Evolutionary conservation across 2,797 vertebrate species (phyloP).

Genomic region (Acestrorhynchus altus): DNA sequence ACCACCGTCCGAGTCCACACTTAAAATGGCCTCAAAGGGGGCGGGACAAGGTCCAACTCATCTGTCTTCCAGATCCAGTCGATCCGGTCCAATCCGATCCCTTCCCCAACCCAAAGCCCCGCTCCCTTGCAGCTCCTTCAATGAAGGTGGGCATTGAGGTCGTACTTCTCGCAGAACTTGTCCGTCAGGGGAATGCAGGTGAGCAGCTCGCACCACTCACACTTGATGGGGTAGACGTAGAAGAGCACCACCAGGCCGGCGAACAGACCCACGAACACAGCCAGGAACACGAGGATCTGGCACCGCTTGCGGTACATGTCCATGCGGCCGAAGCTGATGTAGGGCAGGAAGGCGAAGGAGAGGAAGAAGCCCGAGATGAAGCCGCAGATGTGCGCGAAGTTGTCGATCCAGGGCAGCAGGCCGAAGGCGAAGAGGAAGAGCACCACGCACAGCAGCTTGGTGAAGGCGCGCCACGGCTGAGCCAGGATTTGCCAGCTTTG

Average conservation of each 20-base stretch:
- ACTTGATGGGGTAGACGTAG: constrained; percentile 94
- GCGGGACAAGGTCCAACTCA: constrained; percentile 34
- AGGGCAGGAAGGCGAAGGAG: constrained; percentile 96
- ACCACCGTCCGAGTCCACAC: constrained; percentile 69
- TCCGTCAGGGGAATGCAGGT: constrained; percentile 99
- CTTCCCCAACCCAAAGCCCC: neutral
- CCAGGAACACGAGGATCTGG: constrained; percentile 94
- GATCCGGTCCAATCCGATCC: constrained; percentile 45
- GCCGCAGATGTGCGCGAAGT: constrained; percentile 96
- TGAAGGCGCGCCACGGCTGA: constrained; percentile 94
- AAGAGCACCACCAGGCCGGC: constrained; percentile 94
- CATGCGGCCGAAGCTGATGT: constrained; percentile 96
- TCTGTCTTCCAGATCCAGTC: constrained; percentile 5
- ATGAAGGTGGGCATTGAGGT: constrained; percentile 96
- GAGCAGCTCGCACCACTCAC: constrained; percentile 96
- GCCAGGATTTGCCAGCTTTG: constrained; percentile 99
- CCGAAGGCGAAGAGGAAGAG: constrained; percentile 84
- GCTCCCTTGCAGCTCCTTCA: constrained; percentile 69
- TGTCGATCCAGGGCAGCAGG: constrained; percentile 98
- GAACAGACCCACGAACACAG: constrained; percentile 93
- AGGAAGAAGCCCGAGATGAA: constrained; percentile 97
- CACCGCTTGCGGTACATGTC: constrained; percentile 97
- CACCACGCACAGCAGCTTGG: constrained; percentile 87
- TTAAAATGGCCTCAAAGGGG: constrained; percentile 57
- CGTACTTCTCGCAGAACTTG: constrained; percentile 99